Conservation (phyloP, 2,113 vertebrate species). For the Micronycteris hirsuta region DNA sequence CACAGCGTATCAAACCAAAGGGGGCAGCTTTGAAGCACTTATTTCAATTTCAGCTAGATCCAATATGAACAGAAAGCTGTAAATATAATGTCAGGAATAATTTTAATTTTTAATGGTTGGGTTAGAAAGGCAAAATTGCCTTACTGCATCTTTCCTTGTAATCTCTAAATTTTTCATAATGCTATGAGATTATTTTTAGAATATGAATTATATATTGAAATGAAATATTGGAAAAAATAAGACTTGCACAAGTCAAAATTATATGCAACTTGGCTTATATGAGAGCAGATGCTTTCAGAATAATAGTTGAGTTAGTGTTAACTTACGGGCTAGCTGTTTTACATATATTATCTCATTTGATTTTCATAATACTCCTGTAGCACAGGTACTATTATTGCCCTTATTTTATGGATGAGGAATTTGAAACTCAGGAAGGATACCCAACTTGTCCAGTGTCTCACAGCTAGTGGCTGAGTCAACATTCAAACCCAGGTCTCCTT, state of each 20-base stretch:
- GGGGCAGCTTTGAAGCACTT: neutral
- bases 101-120: neutral
- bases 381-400: neutral
- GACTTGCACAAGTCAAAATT: neutral
- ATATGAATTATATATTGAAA: conserved; percentile 2
- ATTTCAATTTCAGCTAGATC: neutral
- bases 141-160: neutral
- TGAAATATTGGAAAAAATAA: neutral
- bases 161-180: neutral
- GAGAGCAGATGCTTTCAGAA: neutral
- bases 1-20: neutral
- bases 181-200: neutral
- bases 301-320: neutral
- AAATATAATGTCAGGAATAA: neutral
- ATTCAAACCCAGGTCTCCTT: neutral
- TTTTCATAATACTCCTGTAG: neutral
- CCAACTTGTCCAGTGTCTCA: neutral
- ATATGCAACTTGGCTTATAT: neutral
- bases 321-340: neutral
- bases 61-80: neutral
- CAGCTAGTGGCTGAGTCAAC: neutral
- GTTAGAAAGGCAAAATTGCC: neutral
- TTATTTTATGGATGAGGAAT: neutral
- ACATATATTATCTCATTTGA: neutral
- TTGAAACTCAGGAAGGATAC: conserved; percentile 1